Base-by-base conservation (phyloP, 2,888 invertebrate genomes). In the Ceramica pisi region DNA sequence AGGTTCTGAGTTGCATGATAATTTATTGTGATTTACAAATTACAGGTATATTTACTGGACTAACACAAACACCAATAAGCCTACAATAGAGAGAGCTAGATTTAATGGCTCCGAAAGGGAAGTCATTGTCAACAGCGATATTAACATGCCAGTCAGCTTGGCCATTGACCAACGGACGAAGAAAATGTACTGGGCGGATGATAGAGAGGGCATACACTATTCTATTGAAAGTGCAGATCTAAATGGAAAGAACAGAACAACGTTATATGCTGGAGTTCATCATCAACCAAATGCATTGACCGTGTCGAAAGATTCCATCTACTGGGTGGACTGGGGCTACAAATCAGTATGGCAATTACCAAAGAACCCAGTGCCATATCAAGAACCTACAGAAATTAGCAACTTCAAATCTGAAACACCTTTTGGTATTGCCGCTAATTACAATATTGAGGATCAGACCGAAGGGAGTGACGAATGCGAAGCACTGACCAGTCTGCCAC, bases 21-120 rank as follows among this genome's bases (percentile, higher is more conserved):
- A 67, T 70, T 72, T 35, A 72, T 48, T 65, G 16, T 75, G 14
- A 53, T 76, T 83, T 81, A 62, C 78, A 67, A 75, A 75, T 94
- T 95, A 48, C 91, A 97, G 98, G 67, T 97, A 97, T 80, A 94
- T 99, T 74, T 99, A 98, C 91, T 99, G 99, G 98, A 98, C 98
- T 16, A 99, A 98, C 92, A 97, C 97, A 84, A 97, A 98, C 88
- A 93, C 94, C n/a, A 93, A 94, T n/a, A 96, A 96, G 63, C 97
- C 98, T 5, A 97, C 97, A 19, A 98, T 99, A 70, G 98, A 98
- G 90, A 96, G 98, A 68, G 97, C 98, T 1, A 97, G 96, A 67
- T 94, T 98, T 62, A 97, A 97, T 89, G 98, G 98, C 9, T 94
- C 95, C 12, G 93, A 97, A 3, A 96, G 97, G 35, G 92, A 96